Percentiles rank a stretch among this genome's conserved stretches.
These are phyloP conservation scores for Spatula clypeata DNA, from an alignment of 2,797 vertebrate species.

Conservation along the genomic window DNA sequence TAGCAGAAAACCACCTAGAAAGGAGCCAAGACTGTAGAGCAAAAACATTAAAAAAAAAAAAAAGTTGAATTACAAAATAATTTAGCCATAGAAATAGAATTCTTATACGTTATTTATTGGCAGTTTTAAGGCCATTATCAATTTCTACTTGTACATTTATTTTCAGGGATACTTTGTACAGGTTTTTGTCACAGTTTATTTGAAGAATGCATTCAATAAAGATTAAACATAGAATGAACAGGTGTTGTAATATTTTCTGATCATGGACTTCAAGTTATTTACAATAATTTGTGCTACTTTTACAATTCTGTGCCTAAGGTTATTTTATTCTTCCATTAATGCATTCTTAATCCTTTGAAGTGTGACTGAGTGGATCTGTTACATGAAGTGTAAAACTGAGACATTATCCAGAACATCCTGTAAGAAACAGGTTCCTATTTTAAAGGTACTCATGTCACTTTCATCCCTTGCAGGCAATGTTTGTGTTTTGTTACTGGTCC, in stretches of 20 bases:
- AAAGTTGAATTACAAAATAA: not conserved
- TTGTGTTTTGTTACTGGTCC: fast-evolving
- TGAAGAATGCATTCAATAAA: not conserved
- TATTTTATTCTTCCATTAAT: not conserved
- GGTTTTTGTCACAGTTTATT: not conserved
- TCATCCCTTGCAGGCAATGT: not conserved
- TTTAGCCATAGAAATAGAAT: not conserved
- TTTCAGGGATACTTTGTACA: not conserved
- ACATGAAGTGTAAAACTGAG: not conserved
- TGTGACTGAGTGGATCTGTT: not conserved
- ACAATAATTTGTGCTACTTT: not conserved
- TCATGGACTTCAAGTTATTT: not conserved
- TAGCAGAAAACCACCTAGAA: not conserved
- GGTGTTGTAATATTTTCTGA: not conserved
- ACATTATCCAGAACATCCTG: not conserved
- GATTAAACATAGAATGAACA: not conserved
- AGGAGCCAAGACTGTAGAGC: not conserved
- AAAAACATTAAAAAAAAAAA: not conserved
- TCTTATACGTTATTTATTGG: not conserved
- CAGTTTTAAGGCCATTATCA: not conserved
- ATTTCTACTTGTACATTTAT: not conserved
- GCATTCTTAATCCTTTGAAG: not conserved
- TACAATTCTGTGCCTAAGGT: not conserved
- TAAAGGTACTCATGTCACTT: not conserved
- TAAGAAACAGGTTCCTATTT: not conserved